Percentiles rank a stretch among this genome's conserved stretches.
Conservation (phyloP, 1,140 invertebrate species). For the Palaemon carinicauda region DNA sequence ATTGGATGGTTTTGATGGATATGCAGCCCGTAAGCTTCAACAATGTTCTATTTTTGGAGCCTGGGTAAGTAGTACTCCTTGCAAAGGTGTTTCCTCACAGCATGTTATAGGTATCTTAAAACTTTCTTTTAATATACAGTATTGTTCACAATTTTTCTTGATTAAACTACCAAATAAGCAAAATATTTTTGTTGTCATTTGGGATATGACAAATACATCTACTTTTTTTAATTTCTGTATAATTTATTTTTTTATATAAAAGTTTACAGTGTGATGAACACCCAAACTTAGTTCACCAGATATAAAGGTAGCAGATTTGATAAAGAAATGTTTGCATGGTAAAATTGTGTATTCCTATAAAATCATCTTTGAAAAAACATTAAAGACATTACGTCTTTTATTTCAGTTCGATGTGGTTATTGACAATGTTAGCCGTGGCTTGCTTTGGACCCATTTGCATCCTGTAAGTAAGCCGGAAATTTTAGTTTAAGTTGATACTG, state of each 20-base stretch:
- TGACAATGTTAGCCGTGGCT: slow-evolving; percentile 41
- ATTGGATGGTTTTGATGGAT: slow-evolving; percentile 53
- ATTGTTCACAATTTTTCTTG: neutral
- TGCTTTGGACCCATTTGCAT: slow-evolving; percentile 48
- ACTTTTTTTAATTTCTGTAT: neutral
- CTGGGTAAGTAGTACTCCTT: slow-evolving; percentile 38
- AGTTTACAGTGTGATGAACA: neutral
- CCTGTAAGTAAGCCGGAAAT: slow-evolving; percentile 35
- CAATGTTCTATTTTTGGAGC: slow-evolving; percentile 56
- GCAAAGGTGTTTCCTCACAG: too few relatives aligned
- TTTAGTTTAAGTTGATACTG: neutral
- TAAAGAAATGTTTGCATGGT: neutral
- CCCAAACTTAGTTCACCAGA: too few relatives aligned
- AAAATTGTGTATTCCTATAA: neutral
- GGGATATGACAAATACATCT: neutral
- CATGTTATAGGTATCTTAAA: too few relatives aligned
- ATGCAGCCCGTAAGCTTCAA: slow-evolving; percentile 41
- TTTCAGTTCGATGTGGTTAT: slow-evolving; percentile 56
- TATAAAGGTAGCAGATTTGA: neutral
- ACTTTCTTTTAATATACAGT: too few relatives aligned
- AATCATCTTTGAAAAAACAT: neutral
- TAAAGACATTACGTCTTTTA: neutral
- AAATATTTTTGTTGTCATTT: neutral
- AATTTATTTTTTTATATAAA: neutral
- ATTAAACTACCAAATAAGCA: too few relatives aligned